Conservation (phyloP, 2,888 invertebrate genomes). For the Eubasilissa splendida region DNA sequence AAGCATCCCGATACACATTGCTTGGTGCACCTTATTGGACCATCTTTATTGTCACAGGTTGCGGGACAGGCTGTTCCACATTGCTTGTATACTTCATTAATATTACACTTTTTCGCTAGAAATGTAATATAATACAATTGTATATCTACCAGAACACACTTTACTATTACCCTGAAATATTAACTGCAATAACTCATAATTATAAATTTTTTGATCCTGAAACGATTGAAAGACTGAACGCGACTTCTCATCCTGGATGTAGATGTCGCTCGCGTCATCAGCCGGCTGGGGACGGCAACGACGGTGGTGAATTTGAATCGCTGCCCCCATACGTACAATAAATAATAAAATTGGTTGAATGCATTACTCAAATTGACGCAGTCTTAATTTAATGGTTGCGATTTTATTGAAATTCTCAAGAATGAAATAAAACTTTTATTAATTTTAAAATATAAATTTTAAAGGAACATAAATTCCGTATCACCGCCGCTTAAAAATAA, state of each 20-base stretch:
- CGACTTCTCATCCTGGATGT: background rate
- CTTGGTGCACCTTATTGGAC: background rate
- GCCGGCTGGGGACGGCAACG: too few species aligned
- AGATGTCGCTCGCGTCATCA: background rate
- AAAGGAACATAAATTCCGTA: background rate
- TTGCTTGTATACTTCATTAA: slow-evolving; percentile 39
- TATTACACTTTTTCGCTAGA: slow-evolving; percentile 36
- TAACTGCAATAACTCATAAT: background rate
- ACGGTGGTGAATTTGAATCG: background rate
- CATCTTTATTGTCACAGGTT: slow-evolving; percentile 48
- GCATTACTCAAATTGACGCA: background rate
- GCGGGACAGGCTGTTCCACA: slow-evolving; percentile 46
- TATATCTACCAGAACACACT: background rate
- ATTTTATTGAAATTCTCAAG: too few species aligned
- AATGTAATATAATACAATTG: background rate
- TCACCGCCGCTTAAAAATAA: too few species aligned
- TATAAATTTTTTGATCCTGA: background rate
- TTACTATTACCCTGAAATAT: background rate
- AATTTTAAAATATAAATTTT: background rate
- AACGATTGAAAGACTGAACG: background rate
- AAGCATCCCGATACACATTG: slow-evolving; percentile 48
- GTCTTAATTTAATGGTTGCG: background rate
- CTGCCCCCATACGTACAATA: background rate
- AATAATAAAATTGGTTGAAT: background rate
- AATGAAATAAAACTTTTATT: too few species aligned